These are phyloP conservation scores for Lepidonotus clava DNA, from an alignment of 2,888 invertebrate species.

Conservation along the genomic window DNA sequence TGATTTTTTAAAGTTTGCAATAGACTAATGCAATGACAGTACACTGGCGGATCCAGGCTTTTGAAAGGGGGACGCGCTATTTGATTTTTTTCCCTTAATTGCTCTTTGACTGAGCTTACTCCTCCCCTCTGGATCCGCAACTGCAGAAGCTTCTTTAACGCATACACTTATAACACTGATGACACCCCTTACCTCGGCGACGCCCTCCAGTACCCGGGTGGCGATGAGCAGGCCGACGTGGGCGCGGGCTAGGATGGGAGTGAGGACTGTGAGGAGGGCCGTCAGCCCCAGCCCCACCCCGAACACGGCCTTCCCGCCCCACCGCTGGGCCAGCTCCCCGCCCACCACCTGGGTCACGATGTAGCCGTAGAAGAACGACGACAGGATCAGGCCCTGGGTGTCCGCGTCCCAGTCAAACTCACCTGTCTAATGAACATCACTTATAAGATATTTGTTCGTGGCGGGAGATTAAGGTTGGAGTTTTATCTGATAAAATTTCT, in stretches of 20 bases:
- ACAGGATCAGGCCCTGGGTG: slow-evolving; percentile 61
- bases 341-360: slow-evolving; percentile 65
- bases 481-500: no score
- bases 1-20: no score
- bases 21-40: no score
- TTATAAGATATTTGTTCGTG: no score
- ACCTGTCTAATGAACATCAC: slow-evolving; percentile 56
- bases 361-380: slow-evolving; percentile 66
- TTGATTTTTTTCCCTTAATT: no score
- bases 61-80: no score
- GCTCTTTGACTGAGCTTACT: no score
- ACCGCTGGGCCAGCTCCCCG: slow-evolving; percentile 55
- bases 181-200: slow-evolving; percentile 27
- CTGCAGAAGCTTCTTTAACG: no score
- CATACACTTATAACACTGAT: no score
- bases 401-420: slow-evolving; percentile 61
- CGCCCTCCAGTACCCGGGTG: slow-evolving; percentile 8
- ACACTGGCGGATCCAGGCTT: no score
- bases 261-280: slow-evolving; percentile 47
- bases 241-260: slow-evolving; percentile 48
- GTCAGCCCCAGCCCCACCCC: slow-evolving; percentile 41
- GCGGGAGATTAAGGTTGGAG: no score
- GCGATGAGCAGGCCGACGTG: slow-evolving; percentile 7
- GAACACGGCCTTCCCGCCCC: slow-evolving; percentile 52
- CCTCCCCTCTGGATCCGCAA: no score